A percentile compares a stretch with the other conserved stretches of the same genome.
Conservation (phyloP, 64 coral and sea anemone genomes). For the Actinia equina region DNA sequence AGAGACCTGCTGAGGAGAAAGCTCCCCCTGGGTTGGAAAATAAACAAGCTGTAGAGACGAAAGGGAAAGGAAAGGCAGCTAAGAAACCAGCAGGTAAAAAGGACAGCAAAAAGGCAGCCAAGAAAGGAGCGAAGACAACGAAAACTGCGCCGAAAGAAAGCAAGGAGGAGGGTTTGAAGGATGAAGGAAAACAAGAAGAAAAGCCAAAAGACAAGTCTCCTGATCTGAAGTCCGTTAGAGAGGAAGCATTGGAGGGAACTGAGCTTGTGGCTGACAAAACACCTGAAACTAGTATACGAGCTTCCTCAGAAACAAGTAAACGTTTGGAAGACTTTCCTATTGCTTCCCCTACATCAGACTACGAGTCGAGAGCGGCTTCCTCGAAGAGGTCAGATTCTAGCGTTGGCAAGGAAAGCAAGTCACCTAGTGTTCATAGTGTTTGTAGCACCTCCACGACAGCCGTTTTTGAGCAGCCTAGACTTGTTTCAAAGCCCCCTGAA, state of each 20-base stretch:
- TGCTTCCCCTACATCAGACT: slow-evolving; percentile 17
- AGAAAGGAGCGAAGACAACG: not conserved
- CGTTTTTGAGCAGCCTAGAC: slow-evolving; percentile 18
- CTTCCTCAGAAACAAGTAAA: slow-evolving; percentile 87
- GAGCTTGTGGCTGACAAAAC: slow-evolving; percentile 1
- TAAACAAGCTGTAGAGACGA: slow-evolving; percentile 20
- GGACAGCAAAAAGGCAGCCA: not conserved
- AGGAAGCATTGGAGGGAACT: not conserved
- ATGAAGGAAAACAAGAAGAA: slow-evolving; percentile 43
- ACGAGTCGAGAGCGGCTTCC: slow-evolving; percentile 21
- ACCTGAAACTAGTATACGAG: slow-evolving; percentile 31
- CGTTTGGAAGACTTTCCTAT: slow-evolving; percentile 27
- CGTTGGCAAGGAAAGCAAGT: not conserved
- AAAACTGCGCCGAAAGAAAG: not conserved
- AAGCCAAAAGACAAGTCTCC: not conserved
- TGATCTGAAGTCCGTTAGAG: not conserved
- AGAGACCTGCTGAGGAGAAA: slow-evolving; percentile 51
- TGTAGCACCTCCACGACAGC: not conserved
- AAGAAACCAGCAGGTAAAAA: slow-evolving; percentile 1
- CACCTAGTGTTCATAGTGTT: not conserved
- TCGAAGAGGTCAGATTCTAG: slow-evolving; percentile 32
- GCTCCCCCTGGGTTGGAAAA: slow-evolving; percentile 56
- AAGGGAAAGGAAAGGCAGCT: slow-evolving; percentile 37
- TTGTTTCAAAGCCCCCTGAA: slow-evolving; percentile 41
- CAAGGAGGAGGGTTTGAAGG: slow-evolving; percentile 15